A percentile compares a stretch with the other conserved stretches of the same genome.
phyloP scores from a whole-genome alignment of 53 echinoderm and acorn worm genomes.

The Stichopus horrens region DNA sequence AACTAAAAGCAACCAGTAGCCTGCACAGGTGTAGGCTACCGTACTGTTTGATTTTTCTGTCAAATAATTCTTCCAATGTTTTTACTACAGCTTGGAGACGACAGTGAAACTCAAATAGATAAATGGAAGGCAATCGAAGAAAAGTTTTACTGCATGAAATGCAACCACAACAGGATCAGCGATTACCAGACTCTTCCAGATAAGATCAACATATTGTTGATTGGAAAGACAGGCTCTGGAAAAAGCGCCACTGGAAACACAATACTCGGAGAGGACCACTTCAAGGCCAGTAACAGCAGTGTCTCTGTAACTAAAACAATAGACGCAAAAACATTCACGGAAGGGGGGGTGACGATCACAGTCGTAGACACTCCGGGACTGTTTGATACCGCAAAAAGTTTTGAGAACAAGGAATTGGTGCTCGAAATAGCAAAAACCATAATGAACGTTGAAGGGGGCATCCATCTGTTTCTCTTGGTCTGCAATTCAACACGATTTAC shows the following conservation, averaged over 20 bases:
- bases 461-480: background rate
- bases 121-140: background rate
- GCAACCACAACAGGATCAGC: background rate
- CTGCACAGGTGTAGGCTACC: too few species aligned
- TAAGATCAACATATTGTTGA: background rate
- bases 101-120: background rate
- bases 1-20: too few species aligned
- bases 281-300: background rate
- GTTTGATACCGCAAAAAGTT: background rate
- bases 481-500: background rate
- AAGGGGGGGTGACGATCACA: background rate
- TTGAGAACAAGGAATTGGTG: background rate
- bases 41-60: too few species aligned
- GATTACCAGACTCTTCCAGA: background rate
- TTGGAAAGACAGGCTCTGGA: slow-evolving; percentile 22
- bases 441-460: background rate
- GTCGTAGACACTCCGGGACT: slow-evolving; percentile 34
- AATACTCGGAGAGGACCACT: background rate
- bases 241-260: slow-evolving; percentile 37
- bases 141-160: background rate
- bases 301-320: slow-evolving; percentile 26
- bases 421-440: slow-evolving; percentile 1
- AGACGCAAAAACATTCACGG: background rate
- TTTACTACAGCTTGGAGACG: too few species aligned
- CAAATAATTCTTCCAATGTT: too few species aligned